phyloP scores from a whole-genome alignment of 2,113 vertebrate genomes.

The Nesogale talazaci region DNA sequence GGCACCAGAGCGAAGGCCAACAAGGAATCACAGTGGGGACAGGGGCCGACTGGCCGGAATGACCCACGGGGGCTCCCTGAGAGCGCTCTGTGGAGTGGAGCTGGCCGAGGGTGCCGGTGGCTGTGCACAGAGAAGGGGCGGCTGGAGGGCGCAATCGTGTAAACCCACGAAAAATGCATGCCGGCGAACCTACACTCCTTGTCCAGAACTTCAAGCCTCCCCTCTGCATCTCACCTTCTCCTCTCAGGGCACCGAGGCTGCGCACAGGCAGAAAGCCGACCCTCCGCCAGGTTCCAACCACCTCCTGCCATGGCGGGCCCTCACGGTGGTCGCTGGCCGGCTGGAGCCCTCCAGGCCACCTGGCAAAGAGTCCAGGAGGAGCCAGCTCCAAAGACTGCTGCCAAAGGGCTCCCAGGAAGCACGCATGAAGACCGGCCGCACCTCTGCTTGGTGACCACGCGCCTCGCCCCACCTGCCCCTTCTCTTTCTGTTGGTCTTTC shows the following conservation, averaged over 20 bases:
- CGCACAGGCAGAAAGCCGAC: background rate
- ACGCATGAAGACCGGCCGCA: background rate
- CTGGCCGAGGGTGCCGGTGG: too few relatives aligned
- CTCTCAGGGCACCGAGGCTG: background rate
- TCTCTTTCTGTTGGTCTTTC: background rate
- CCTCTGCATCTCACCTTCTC: background rate
- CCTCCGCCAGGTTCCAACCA: background rate
- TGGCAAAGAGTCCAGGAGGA: background rate
- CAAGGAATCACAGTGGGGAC: constrained; percentile 3
- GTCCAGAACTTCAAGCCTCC: constrained; percentile 12
- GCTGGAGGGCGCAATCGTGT: background rate
- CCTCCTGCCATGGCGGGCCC: background rate
- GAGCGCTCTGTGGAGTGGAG: background rate
- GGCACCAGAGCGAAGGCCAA: constrained; percentile 19
- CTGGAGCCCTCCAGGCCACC: background rate
- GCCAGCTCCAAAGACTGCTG: background rate
- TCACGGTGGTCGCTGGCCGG: too few relatives aligned
- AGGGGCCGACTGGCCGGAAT: background rate
- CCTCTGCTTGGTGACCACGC: background rate
- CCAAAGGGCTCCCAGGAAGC: background rate
- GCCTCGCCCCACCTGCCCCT: background rate
- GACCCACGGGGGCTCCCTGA: background rate
- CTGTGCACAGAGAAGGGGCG: background rate
- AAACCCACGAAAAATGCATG: constrained; percentile 1
- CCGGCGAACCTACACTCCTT: too few relatives aligned